Percentiles rank a stretch among this genome's conserved stretches.
These are phyloP conservation scores for Dendrolimus houi DNA, from an alignment of 2,888 invertebrate species.

Conservation along the genomic window DNA sequence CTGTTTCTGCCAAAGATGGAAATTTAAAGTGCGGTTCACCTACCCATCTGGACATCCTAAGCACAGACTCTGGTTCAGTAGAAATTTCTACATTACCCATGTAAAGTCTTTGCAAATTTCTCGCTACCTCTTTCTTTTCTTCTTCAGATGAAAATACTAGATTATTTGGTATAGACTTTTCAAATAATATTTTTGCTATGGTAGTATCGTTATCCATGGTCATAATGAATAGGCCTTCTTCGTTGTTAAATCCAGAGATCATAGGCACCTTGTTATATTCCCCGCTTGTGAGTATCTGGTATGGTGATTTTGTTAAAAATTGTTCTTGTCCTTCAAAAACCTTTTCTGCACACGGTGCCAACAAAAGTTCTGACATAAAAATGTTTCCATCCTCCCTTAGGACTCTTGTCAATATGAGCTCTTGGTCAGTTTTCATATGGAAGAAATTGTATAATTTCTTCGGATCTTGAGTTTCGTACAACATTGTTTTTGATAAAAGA, in stretches of 20 bases:
- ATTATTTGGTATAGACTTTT: constrained; percentile 47
- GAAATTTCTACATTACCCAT: constrained; percentile 40
- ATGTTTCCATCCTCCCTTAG: constrained; percentile 38
- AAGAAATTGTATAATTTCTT: constrained; percentile 42
- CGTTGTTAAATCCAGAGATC: constrained; percentile 42
- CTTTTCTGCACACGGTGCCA: constrained; percentile 45
- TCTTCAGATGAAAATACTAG: constrained; percentile 30
- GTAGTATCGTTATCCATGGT: constrained; percentile 40
- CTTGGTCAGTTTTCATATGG: constrained; percentile 37
- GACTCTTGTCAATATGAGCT: constrained; percentile 43
- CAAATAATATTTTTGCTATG: constrained; percentile 31
- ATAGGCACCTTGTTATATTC: constrained; percentile 50
- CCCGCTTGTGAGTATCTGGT: constrained; percentile 34
- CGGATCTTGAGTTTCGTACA: constrained; percentile 36
- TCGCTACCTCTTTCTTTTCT: constrained; percentile 25
- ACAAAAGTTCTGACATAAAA: constrained; percentile 41
- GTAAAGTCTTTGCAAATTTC: constrained; percentile 44
- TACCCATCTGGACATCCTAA: constrained; percentile 39
- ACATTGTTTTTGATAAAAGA: constrained; percentile 44
- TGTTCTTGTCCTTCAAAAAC: constrained; percentile 46
- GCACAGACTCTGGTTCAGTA: constrained; percentile 21
- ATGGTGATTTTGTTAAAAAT: constrained; percentile 45
- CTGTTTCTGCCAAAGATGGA: constrained; percentile 40
- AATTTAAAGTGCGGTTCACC: constrained; percentile 38
- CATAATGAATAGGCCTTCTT: constrained; percentile 47